These are phyloP conservation scores for Bombylius major DNA, from an alignment of 2,888 invertebrate genomes.

Conservation along the genomic window DNA sequence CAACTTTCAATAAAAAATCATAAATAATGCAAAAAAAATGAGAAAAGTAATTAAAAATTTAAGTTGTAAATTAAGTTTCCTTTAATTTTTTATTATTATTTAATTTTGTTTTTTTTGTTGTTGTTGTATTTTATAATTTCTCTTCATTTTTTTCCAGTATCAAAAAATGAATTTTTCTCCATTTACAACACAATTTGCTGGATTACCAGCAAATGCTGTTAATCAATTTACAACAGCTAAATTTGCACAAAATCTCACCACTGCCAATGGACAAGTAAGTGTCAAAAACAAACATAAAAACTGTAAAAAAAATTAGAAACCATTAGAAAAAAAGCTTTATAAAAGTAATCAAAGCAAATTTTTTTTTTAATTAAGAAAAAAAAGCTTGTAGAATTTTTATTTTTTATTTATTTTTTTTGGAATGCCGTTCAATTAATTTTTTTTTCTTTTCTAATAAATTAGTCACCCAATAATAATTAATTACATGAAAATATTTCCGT, in stretches of 20 bases:
- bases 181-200: constrained; percentile 49
- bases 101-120: background rate
- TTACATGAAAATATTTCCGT: too few relatives aligned
- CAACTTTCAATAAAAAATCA: too few relatives aligned
- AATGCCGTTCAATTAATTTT: too few relatives aligned
- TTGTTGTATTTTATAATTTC: background rate
- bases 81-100: background rate
- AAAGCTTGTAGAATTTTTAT: too few relatives aligned
- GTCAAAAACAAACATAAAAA: background rate
- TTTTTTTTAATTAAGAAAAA: too few relatives aligned
- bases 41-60: background rate
- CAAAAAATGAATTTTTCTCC: constrained; percentile 62
- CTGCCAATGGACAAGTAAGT: constrained; percentile 48
- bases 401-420: too few relatives aligned
- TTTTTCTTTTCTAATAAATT: too few relatives aligned
- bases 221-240: constrained; percentile 52
- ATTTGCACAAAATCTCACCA: constrained; percentile 55
- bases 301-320: background rate
- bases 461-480: too few relatives aligned
- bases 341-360: too few relatives aligned
- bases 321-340: too few relatives aligned
- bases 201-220: constrained; percentile 46
- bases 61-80: background rate
- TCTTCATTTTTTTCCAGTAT: constrained; percentile 15
- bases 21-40: too few relatives aligned